Evolutionary conservation across 2,113 vertebrate genomes (phyloP).

Genomic region (Monopterus albus): DNA sequence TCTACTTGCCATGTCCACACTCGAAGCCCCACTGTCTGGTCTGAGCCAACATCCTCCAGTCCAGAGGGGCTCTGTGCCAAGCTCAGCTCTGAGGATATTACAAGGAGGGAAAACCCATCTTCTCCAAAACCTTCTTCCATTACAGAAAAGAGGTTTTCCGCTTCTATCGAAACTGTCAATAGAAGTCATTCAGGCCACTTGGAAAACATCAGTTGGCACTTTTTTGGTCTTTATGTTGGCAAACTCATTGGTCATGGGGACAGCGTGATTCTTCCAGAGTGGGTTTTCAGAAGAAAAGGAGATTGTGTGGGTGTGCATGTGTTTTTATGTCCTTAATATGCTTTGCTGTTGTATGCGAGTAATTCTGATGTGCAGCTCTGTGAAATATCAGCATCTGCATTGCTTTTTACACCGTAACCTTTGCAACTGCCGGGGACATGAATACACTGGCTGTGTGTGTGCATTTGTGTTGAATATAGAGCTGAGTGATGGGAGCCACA

Average conservation of each 20-base stretch:
- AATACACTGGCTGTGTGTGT: constrained; percentile 17
- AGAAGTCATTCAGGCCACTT: constrained; percentile 64
- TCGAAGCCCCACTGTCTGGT: constrained; percentile 54
- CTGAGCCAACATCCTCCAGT: constrained; percentile 33
- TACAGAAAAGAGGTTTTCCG: constrained; percentile 65
- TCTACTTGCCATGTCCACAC: constrained; percentile 29
- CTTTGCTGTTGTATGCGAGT: constrained; percentile 10
- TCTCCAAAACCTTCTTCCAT: constrained; percentile 60
- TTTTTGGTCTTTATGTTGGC: constrained; percentile 56
- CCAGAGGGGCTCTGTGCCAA: constrained; percentile 54
- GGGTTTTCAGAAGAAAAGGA: constrained; percentile 40
- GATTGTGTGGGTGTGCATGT: constrained; percentile 15
- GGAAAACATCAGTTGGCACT: constrained; percentile 60
- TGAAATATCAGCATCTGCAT: constrained; percentile 49
- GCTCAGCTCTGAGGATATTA: constrained; percentile 53
- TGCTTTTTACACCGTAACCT: constrained; percentile 36
- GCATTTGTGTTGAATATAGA: constrained; percentile 38
- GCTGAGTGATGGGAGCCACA: constrained; percentile 49
- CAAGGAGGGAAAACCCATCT: constrained; percentile 63
- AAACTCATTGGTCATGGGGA: constrained; percentile 43
- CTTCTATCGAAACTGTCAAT: constrained; percentile 63
- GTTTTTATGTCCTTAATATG: constrained; percentile 18
- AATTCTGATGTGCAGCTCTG: constrained; percentile 51
- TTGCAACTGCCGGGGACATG: constrained; percentile 26
- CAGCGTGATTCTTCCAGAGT: constrained; percentile 43